Conservation (phyloP, 1,140 invertebrate species). For the Drosophila aff. region DNA sequence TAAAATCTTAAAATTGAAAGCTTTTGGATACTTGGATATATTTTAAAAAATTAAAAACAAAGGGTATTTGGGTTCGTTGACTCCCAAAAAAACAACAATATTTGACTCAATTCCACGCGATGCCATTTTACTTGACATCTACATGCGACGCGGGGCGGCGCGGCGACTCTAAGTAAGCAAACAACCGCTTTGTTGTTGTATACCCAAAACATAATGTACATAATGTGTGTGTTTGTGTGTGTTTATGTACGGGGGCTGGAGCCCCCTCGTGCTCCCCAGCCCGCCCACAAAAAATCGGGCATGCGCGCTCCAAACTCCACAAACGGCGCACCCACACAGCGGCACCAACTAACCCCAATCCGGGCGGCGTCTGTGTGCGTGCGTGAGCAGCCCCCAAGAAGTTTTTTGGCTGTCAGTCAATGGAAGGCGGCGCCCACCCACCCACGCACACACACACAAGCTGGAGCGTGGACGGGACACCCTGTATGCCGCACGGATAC, state of each 20-base stretch:
- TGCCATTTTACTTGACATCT: constrained; percentile 26
- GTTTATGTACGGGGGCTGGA: constrained; percentile 25
- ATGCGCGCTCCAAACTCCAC: constrained; percentile 80
- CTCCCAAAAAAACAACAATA: background rate
- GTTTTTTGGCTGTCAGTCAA: constrained; percentile 83
- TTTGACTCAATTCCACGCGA: constrained; percentile 3
- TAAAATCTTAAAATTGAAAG: background rate
- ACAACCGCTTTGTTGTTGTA: constrained; percentile 72
- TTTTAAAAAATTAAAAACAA: background rate
- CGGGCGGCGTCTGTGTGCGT: constrained; percentile 31
- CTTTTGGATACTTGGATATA: no score
- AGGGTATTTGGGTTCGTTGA: background rate
- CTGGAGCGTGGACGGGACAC: constrained; percentile 29
- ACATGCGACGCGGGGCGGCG: constrained; percentile 36
- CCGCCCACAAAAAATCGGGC: constrained; percentile 51
- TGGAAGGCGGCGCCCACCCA: constrained; percentile 71
- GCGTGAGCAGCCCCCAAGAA: constrained; percentile 72
- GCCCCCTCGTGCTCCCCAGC: background rate
- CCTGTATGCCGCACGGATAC: constrained; percentile 59
- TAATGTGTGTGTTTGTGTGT: constrained; percentile 31
- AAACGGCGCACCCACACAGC: constrained; percentile 61
- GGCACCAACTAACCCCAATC: constrained; percentile 70
- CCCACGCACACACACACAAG: constrained; percentile 6
- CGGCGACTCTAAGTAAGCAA: constrained; percentile 45
- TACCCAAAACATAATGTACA: constrained; percentile 68